Conservation (phyloP, 1,140 invertebrate genomes). For the Centruroides sculpturatus region DNA sequence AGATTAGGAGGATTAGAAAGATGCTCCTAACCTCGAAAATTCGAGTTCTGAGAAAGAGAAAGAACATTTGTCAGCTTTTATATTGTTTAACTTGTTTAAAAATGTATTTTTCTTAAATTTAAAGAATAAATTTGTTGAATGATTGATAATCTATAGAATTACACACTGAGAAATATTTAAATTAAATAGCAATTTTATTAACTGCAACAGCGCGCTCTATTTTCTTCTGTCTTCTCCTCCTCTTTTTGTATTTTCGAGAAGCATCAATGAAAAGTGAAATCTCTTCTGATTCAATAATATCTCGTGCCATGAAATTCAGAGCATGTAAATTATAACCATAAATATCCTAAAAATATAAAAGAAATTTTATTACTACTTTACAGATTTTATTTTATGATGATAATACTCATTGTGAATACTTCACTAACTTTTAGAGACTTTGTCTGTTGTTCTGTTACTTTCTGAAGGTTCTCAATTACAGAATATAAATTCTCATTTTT, state of each 20-base stretch:
- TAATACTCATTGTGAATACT: neutral
- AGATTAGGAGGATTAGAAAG: too few species aligned
- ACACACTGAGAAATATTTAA: too few species aligned
- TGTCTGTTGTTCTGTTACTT: neutral
- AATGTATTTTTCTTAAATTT: too few species aligned
- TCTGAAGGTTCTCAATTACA: neutral
- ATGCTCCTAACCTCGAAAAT: too few species aligned
- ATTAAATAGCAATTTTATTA: too few species aligned
- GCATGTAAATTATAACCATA: slow-evolving; percentile 78
- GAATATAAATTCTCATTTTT: neutral
- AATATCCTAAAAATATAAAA: slow-evolving; percentile 46
- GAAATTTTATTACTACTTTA: neutral
- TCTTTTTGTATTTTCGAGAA: slow-evolving; percentile 21
- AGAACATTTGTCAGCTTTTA: too few species aligned
- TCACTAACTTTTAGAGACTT: neutral
- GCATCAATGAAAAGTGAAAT: slow-evolving; percentile 72
- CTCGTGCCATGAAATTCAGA: slow-evolving; percentile 54
- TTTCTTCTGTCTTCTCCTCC: slow-evolving; percentile 1
- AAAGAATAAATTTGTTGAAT: too few species aligned
- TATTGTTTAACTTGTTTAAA: too few species aligned
- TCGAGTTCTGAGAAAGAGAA: too few species aligned
- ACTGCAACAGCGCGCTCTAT: neutral
- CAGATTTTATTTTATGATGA: neutral
- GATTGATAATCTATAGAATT: too few species aligned
- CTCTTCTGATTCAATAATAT: slow-evolving; percentile 63